phyloP scores from a whole-genome alignment of 2,113 vertebrate genomes.

The Eonycteris spelaea region DNA sequence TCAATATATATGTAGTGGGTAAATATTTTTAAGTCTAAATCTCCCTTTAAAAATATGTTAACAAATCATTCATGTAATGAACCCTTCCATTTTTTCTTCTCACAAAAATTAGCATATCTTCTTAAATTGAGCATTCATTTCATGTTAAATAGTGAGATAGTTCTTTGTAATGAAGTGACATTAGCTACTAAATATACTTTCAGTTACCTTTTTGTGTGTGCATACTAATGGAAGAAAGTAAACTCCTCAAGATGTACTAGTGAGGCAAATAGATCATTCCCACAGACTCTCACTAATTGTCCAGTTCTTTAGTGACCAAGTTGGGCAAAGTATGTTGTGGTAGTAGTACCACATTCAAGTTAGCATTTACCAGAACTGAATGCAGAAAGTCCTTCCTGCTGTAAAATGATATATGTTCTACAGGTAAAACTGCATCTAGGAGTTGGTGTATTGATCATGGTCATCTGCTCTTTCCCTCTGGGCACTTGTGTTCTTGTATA shows the following conservation, averaged over 20 bases:
- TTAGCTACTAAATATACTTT: slow-evolving; percentile 5
- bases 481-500: background rate
- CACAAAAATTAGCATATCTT: background rate
- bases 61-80: background rate
- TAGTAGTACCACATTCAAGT: background rate
- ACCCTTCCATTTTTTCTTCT: background rate
- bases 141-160: slow-evolving; percentile 24
- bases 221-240: background rate
- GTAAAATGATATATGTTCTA: background rate
- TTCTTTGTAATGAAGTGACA: background rate
- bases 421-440: background rate
- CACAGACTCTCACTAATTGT: background rate
- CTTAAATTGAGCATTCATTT: background rate
- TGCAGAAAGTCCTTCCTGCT: background rate
- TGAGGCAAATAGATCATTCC: background rate
- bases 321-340: background rate
- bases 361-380: background rate
- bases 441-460: background rate
- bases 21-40: slow-evolving; percentile 23
- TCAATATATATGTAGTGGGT: background rate
- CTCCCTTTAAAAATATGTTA: background rate
- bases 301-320: background rate
- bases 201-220: background rate
- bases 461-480: background rate
- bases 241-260: background rate